Evolutionary conservation across 30 jellyfish, hydroid and myxozoan genomes (phyloP).

Genomic region (Chrysaora quinquecirrha): DNA sequence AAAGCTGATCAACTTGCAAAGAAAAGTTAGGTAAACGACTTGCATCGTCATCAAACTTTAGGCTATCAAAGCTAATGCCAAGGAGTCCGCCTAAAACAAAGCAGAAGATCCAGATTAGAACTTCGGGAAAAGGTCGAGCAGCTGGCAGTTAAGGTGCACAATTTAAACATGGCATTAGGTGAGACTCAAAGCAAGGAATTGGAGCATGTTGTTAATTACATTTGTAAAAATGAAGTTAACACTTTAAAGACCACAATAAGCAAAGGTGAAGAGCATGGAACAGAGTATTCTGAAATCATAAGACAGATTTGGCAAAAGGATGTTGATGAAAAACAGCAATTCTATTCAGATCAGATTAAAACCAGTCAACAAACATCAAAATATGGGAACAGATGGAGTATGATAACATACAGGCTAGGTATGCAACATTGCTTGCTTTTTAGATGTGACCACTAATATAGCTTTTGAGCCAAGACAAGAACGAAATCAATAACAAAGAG

Average conservation of each 20-base stretch:
- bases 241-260: neutral
- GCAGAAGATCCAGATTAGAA: neutral
- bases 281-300: neutral
- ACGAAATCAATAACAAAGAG: too few relatives aligned
- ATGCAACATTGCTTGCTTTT: neutral
- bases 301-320: neutral
- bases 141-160: slow-evolving; percentile 1
- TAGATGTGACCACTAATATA: neutral
- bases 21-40: neutral
- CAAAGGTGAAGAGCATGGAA: neutral
- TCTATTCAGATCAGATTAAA: neutral
- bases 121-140: neutral
- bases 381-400: slow-evolving; percentile 11
- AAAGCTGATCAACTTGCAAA: neutral
- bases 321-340: neutral
- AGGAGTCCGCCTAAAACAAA: neutral
- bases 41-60: neutral
- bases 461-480: too few relatives aligned
- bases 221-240: neutral
- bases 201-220: neutral
- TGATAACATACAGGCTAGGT: slow-evolving; percentile 15
- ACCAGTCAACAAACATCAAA: neutral
- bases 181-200: neutral
- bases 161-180: neutral
- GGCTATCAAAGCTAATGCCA: neutral